Base-by-base conservation (phyloP, 2,888 invertebrate genomes). In the Bursaphelenchus okinawaensis region DNA sequence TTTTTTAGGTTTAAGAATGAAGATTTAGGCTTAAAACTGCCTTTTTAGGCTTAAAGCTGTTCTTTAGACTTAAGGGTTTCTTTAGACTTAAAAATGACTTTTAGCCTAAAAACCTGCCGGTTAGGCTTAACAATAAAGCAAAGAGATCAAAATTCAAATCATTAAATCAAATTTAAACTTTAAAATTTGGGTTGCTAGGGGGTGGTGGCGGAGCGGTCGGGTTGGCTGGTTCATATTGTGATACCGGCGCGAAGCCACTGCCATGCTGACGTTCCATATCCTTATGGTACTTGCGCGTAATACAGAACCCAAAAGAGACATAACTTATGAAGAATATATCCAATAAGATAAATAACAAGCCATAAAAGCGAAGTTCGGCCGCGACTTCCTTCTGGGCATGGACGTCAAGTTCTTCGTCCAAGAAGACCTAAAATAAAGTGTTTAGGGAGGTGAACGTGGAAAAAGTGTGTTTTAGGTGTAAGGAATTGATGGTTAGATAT, bases 101-200 rank as follows among this genome's bases (percentile, higher is more conserved):
- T n/a, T n/a, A n/a, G n/a, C n/a, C n/a, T n/a, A n/a, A n/a, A n/a
- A n/a, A n/a, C n/a, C n/a, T n/a, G n/a, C n/a, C n/a, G n/a, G n/a
- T n/a, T n/a, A n/a, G n/a, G n/a, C n/a, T n/a, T n/a, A n/a, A n/a
- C n/a, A n/a, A n/a, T n/a, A n/a, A n/a, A n/a, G 26, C 1, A 54
- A 12, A 26, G 54, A 54, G 54, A 54, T 54, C 54, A 19, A 54
- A 6, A 19, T 3, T 54, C 27, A 24, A n/a, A 19, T 54, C n/a
- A 54, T 54, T n/a, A 12, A 16, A 12, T 6, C 16, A 55, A 51
- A 67, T 22, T 16, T 52, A 56, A 54, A 57, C 69, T 19, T 68
- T 67, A 63, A 65, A 74, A 16, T 75, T 66, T 12, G 74, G 74
- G 31, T 74, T 74, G 28, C 63, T 58, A n/a, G 74, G 64, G 23